Conservation (phyloP, 1,140 invertebrate genomes). For the Maniola jurtina region DNA sequence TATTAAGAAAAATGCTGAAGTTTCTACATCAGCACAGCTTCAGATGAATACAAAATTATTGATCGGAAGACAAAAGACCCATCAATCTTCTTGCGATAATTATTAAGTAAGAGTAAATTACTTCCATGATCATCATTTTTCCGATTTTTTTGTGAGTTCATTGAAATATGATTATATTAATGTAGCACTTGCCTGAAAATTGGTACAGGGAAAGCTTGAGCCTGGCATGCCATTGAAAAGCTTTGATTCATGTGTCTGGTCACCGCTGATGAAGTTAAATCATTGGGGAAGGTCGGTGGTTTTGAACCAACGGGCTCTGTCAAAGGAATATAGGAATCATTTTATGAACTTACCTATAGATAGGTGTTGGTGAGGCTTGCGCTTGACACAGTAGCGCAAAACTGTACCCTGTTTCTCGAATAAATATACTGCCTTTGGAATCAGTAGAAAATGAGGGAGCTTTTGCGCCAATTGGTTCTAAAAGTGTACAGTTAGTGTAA, state of each 20-base stretch:
- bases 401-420: constrained; percentile 69
- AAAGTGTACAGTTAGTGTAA: constrained; percentile 42
- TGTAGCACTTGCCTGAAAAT: constrained; percentile 76
- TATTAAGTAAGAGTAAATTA: too few relatives aligned
- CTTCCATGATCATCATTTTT: too few relatives aligned
- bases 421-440: constrained; percentile 82
- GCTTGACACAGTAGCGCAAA: constrained; percentile 84
- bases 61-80: too few relatives aligned
- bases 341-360: constrained; percentile 82
- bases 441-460: constrained; percentile 84
- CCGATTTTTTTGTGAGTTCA: not conserved
- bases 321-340: constrained; percentile 46
- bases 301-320: constrained; percentile 74
- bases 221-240: constrained; percentile 77
- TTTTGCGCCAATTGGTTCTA: constrained; percentile 85
- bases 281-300: constrained; percentile 70
- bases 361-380: constrained; percentile 84
- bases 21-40: not conserved
- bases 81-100: too few relatives aligned
- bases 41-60: not conserved
- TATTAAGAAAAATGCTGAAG: not conserved
- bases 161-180: not conserved
- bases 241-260: constrained; percentile 67
- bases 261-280: constrained; percentile 73
- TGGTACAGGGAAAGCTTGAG: constrained; percentile 78